Evolutionary conservation across 1,140 invertebrate species (phyloP), one percentile per base, ranked within the genome.

Genomic region (Pantala flavescens): DNA sequence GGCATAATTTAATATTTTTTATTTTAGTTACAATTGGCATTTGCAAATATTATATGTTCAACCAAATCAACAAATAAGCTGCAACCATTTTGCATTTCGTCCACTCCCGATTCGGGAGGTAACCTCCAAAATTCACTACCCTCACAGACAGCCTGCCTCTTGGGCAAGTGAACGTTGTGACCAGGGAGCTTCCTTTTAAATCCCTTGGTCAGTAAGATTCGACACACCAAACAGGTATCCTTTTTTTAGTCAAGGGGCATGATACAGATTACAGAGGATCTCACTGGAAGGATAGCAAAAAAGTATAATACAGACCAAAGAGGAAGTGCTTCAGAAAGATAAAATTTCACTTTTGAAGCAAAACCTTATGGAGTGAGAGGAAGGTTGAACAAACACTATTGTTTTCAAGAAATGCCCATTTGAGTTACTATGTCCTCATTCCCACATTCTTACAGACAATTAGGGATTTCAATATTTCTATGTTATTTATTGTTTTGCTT

Each of bases 1-100:
- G 49, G 49, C 49, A 63, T 63, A 63, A 63, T 63, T 63, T 63
- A 63, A 63, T 63, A 63, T 63, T 63, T 63, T 63, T 63, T 63
- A 63, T 63, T 63, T 63, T 63, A 63, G 49, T 63, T 63, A 63
- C 49, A 63, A 63, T 63, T 63, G 49, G 49, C 49, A 63, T 63
- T 63, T 63, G 49, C 49, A 63, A 63, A 63, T 63, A 63, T 63
- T 63, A 63, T 63, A 63, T 63, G 49, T 63, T 63, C 49, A 63
- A 63, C 49, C 49, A 63, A 63, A 63, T 63, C 49, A 63, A 63
- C 49, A 63, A 63, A 63, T 63, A 63, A 63, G n/a, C 49, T 63
- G 49, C 49, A 63, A 63, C 49, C 49, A 63, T 19, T 63, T 19
- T 63, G 49, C 49, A 63, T 63, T 63, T 63, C 49, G n/a, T 63